A percentile compares a stretch with the other conserved stretches of the same genome.
These are phyloP conservation scores for Malurus splendens DNA, from an alignment of 2,797 vertebrate species.

Conservation along the genomic window DNA sequence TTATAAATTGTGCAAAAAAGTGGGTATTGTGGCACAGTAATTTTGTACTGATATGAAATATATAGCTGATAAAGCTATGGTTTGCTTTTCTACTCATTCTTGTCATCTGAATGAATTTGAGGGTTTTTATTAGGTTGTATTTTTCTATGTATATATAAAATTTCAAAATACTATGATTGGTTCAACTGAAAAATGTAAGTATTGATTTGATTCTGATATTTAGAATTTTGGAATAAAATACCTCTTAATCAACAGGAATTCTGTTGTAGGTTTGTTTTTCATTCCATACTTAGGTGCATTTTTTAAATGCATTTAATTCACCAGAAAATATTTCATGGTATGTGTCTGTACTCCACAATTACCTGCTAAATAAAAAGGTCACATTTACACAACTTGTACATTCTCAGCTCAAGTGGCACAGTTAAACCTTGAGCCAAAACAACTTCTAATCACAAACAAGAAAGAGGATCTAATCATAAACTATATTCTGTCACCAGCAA, in stretches of 20 bases:
- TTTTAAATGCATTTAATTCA: not conserved
- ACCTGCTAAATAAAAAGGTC: not conserved
- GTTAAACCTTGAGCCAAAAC: not conserved
- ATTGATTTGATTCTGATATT: slow-evolving; percentile 26
- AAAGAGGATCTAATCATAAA: not conserved
- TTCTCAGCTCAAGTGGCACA: not conserved
- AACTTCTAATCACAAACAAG: not conserved
- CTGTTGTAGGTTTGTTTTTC: not conserved
- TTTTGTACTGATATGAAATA: slow-evolving; percentile 7
- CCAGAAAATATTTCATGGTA: not conserved
- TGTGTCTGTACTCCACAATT: not conserved
- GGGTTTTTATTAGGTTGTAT: slow-evolving; percentile 1
- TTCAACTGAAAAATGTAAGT: slow-evolving; percentile 10
- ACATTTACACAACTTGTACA: not conserved
- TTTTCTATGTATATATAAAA: slow-evolving; percentile 19
- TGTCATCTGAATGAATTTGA: slow-evolving; percentile 1
- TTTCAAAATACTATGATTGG: slow-evolving; percentile 13
- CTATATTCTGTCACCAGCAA: not conserved
- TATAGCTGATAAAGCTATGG: slow-evolving; percentile 15
- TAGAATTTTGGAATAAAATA: slow-evolving; percentile 59
- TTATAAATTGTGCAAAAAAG: not conserved
- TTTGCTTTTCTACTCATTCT: not conserved
- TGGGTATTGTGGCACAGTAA: not conserved
- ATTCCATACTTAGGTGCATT: accelerated
- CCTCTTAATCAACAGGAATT: slow-evolving; percentile 4